phyloP scores from a whole-genome alignment of 2,113 vertebrate species.

The Sylvietta virens region DNA sequence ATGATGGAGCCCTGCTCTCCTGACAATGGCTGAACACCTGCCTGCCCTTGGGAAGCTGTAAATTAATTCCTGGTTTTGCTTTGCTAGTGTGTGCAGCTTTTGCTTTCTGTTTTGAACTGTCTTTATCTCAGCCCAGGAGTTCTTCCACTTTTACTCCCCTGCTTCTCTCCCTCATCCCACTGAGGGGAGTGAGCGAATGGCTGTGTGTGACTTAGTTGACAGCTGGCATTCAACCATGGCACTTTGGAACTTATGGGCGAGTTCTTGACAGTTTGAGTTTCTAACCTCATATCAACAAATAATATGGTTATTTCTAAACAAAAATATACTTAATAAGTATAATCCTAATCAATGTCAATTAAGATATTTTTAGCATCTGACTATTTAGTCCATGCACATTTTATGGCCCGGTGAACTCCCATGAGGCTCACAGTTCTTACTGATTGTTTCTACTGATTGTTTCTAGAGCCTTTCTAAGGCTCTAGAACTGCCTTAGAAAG shows the following conservation, averaged over 20 bases:
- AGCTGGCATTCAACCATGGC: background rate
- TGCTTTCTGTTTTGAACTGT: background rate
- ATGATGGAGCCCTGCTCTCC: background rate
- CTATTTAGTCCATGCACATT: background rate
- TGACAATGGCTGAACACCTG: background rate
- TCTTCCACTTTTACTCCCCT: background rate
- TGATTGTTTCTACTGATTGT: background rate
- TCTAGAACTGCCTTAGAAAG: background rate
- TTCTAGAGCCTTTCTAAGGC: no score
- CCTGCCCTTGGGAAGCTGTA: background rate
- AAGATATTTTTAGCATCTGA: background rate
- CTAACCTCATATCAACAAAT: background rate
- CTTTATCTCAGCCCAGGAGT: background rate
- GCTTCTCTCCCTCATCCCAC: background rate
- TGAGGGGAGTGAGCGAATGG: accelerated
- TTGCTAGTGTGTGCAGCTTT: background rate
- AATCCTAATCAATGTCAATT: background rate
- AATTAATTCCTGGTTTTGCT: background rate
- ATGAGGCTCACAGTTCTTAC: background rate
- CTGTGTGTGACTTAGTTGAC: accelerated
- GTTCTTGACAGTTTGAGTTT: background rate
- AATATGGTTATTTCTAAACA: background rate
- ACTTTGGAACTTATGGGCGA: background rate
- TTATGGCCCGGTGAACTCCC: background rate
- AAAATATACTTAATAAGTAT: background rate